phyloP scores from a whole-genome alignment of 2,113 vertebrate genomes.

The Vulpes lagopus region DNA sequence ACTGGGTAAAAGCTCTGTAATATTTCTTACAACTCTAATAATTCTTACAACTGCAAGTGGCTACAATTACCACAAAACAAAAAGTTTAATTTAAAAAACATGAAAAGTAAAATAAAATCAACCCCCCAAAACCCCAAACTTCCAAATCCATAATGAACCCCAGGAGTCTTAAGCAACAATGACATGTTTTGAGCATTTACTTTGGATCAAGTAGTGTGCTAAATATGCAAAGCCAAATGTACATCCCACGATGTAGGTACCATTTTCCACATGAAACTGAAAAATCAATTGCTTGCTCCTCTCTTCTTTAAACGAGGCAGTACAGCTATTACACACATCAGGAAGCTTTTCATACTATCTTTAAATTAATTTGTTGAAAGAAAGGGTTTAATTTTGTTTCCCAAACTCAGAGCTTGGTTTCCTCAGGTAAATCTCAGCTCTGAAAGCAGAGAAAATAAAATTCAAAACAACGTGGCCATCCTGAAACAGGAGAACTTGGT shows the following conservation, averaged over 20 bases:
- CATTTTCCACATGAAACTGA: background rate
- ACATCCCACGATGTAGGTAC: background rate
- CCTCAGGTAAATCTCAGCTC: background rate
- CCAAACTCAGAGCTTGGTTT: background rate
- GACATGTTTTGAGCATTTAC: background rate
- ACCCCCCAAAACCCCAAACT: background rate
- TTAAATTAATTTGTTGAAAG: background rate
- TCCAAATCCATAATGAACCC: background rate
- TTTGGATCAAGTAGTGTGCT: background rate
- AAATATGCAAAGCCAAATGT: background rate
- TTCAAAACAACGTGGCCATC: background rate
- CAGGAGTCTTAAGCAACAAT: background rate
- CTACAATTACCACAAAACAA: constrained; percentile 24
- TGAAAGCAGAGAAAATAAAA: background rate
- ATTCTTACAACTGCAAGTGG: background rate
- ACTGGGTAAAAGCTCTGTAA: background rate
- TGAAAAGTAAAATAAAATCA: background rate
- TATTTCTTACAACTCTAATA: background rate
- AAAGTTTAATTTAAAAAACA: background rate
- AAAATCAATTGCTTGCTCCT: background rate
- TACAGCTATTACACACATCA: background rate
- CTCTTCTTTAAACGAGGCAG: background rate
- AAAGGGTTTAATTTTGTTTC: background rate
- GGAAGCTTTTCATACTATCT: background rate
- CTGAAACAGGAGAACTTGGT: background rate